Percentiles rank a stretch among this genome's conserved stretches.
These are phyloP conservation scores for Pleuronectes platessa DNA, from an alignment of 2,113 vertebrate genomes.

Conservation along the genomic window DNA sequence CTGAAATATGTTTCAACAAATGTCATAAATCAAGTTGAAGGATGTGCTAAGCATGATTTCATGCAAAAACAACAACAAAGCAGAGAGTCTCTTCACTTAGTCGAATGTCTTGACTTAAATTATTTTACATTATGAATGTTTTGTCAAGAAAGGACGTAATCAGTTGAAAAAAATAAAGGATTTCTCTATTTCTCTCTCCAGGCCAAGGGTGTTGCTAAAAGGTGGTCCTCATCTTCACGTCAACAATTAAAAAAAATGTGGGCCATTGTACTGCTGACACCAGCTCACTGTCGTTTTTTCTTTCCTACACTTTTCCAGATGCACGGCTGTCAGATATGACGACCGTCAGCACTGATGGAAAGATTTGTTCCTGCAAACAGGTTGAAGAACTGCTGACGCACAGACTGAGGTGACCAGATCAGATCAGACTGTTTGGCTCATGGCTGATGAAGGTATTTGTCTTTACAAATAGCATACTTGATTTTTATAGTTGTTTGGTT, in stretches of 20 bases:
- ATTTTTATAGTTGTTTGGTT: too few relatives aligned
- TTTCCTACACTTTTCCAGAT: background rate
- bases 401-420: too few relatives aligned
- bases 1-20: background rate
- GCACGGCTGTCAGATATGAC: background rate
- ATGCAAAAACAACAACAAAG: slow-evolving; percentile 21
- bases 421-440: too few relatives aligned
- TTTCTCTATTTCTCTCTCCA: background rate
- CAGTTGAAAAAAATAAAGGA: background rate
- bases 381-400: background rate
- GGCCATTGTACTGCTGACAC: background rate
- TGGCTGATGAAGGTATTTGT: too few relatives aligned
- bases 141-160: background rate
- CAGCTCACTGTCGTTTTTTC: background rate
- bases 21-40: slow-evolving; percentile 8
- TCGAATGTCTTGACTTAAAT: background rate
- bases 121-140: background rate
- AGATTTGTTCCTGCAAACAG: background rate
- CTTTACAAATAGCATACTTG: too few relatives aligned
- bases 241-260: background rate
- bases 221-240: background rate
- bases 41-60: background rate
- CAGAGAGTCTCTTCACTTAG: background rate
- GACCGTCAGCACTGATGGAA: slow-evolving; percentile 7
- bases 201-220: background rate